A percentile compares a stretch with the other conserved stretches of the same genome.
Conservation (phyloP, 2,113 vertebrate species). For the Menura novaehollandiae region DNA sequence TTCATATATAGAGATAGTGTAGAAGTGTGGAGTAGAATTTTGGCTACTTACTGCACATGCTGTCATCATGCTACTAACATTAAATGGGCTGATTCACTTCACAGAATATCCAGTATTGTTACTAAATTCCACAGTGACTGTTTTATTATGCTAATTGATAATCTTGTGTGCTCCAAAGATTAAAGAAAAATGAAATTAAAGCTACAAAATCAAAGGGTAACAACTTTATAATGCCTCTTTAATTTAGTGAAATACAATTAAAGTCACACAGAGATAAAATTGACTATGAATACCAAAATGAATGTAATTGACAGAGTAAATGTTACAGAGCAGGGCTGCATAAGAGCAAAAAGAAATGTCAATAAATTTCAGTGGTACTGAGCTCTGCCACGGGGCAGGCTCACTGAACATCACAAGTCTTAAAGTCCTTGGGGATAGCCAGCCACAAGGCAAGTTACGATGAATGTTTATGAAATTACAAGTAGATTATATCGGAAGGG, state of each 20-base stretch:
- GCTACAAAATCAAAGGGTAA: slow-evolving; percentile 77
- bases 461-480: slow-evolving; percentile 2
- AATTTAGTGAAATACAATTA: slow-evolving; percentile 79
- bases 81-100: slow-evolving; percentile 4
- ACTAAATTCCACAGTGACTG: slow-evolving; percentile 65
- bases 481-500: background rate
- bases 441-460: background rate
- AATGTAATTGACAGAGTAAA: slow-evolving; percentile 70
- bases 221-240: slow-evolving; percentile 80
- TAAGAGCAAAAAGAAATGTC: slow-evolving; percentile 60
- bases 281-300: slow-evolving; percentile 72
- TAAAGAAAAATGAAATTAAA: slow-evolving; percentile 81
- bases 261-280: slow-evolving; percentile 70
- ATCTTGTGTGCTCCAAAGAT: slow-evolving; percentile 68
- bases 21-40: background rate
- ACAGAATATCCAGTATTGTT: slow-evolving; percentile 60
- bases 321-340: slow-evolving; percentile 47
- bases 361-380: slow-evolving; percentile 15
- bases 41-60: background rate
- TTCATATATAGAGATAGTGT: background rate
- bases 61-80: background rate
- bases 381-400: background rate
- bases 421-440: background rate
- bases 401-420: background rate
- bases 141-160: slow-evolving; percentile 80